Evolutionary conservation across 2,888 invertebrate species (phyloP), one percentile per base, ranked within the genome.

Genomic region (Hyppa rectilinea): DNA sequence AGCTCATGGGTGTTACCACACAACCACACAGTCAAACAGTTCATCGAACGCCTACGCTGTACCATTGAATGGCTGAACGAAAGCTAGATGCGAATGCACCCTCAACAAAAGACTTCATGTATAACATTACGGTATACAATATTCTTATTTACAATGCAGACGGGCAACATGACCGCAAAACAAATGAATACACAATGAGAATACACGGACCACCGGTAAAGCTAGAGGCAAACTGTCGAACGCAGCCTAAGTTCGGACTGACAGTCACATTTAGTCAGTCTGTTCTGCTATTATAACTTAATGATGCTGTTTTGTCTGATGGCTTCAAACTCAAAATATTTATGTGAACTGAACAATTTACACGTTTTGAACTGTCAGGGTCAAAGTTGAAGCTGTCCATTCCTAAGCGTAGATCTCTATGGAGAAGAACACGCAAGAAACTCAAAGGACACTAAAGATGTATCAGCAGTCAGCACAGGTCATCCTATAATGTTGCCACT

Each of bases 141-240:
- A 53, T 45, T 74, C 34, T 34, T 71, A 53, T 70, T 81, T 70
- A 58, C 47, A 49, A 76, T 76, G 81, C 70, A 53, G 61, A 63
- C 62, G 36, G 43, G 40, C 43, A 29, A 49, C 62, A 45, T 53
- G 67, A 29, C 70, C 50, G 64, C 52, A 20, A 64, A 76, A 76
- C 77, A 78, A 76, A 81, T 76, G 81, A 81, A 78, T 78, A 52
- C 63, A 43, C 50, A 80, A 81, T 75, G 53, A 80, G n/a, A 10
- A 43, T 61, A 50, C 47, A 43, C 40, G 60, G 45, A 29, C 49
- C 61, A 61, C 43, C 78, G 31, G 29, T 78, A 40, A 75, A 29
- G 75, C 53, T 67, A 0, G 47, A 6, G 1, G 67, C 47, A 71
- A n/a, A 47, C 45, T 23, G 26, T 66, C 26, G 2, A 26, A 47